Evolutionary conservation across 2,113 vertebrate genomes (phyloP).

Genomic region (Gobio gobio): DNA sequence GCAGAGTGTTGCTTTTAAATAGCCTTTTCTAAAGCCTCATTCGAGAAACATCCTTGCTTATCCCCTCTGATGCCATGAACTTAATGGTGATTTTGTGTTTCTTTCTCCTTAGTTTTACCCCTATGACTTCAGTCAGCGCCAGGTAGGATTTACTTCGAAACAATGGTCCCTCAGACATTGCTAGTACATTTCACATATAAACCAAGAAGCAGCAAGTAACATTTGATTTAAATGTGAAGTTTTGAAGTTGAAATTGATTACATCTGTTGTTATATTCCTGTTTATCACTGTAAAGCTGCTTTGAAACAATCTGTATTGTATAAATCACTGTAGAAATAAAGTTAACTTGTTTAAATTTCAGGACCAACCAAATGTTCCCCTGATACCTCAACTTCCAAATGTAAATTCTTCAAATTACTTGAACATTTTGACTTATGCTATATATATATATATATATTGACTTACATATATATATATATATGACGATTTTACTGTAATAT

Average conservation of each 20-base stretch:
- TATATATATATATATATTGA: no score
- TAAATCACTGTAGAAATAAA: no score
- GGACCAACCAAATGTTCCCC: constrained; percentile 67
- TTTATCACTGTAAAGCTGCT: no score
- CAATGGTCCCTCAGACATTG: no score
- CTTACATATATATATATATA: no score
- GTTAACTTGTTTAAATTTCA: constrained; percentile 50
- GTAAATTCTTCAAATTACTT: constrained; percentile 47
- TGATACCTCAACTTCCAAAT: constrained; percentile 63
- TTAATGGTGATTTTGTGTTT: constrained; percentile 2
- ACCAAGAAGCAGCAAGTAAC: background rate
- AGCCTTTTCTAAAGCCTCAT: background rate
- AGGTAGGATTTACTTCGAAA: constrained; percentile 37
- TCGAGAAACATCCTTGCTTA: background rate
- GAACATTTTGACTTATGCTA: background rate
- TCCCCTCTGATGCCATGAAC: background rate
- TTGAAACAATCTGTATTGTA: no score
- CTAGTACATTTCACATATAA: no score
- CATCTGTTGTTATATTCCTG: no score
- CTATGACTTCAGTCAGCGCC: constrained; percentile 70
- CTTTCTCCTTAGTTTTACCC: constrained; percentile 72
- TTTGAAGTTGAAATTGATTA: no score
- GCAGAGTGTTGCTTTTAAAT: background rate
- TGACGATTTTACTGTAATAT: no score
- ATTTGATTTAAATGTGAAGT: background rate